These are phyloP conservation scores for Capromys pilorides DNA, from an alignment of 2,797 vertebrate species.

Conservation along the genomic window DNA sequence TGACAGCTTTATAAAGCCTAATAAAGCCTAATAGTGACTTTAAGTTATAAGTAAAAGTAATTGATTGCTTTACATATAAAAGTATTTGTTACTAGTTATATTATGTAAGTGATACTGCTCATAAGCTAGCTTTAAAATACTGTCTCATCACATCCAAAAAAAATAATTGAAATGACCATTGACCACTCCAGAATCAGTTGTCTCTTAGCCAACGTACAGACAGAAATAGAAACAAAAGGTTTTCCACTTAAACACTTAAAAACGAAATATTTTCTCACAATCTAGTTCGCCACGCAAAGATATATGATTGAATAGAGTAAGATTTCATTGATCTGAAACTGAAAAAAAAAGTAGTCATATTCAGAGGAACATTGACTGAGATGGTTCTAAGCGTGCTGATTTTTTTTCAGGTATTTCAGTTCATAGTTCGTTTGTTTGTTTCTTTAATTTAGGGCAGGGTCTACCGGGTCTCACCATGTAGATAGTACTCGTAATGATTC, in stretches of 20 bases:
- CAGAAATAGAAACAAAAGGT: not conserved
- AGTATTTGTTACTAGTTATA: constrained; percentile 58
- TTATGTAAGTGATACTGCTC: not conserved
- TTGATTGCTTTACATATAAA: not conserved
- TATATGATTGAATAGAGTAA: not conserved
- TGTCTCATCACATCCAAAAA: not conserved
- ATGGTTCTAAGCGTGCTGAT: not conserved
- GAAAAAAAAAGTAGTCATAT: constrained; percentile 36
- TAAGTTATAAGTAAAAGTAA: not conserved
- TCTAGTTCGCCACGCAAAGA: not conserved
- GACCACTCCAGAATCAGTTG: constrained; percentile 9
- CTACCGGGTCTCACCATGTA: no score
- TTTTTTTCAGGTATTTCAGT: no score
- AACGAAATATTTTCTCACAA: constrained; percentile 33
- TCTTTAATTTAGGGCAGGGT: no score
- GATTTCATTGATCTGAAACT: constrained; percentile 21
- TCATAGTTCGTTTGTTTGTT: no score
- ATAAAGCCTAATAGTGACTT: not conserved
- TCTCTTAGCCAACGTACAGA: not conserved
- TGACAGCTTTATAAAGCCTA: constrained; percentile 72
- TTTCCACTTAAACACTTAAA: constrained; percentile 1
- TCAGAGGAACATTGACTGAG: not conserved
- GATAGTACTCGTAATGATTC: no score
- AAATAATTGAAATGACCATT: constrained; percentile 8
- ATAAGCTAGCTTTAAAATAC: not conserved